Evolutionary conservation across 1,140 invertebrate species (phyloP), one percentile per base, ranked within the genome.

Genomic region (Papilio helenus): DNA sequence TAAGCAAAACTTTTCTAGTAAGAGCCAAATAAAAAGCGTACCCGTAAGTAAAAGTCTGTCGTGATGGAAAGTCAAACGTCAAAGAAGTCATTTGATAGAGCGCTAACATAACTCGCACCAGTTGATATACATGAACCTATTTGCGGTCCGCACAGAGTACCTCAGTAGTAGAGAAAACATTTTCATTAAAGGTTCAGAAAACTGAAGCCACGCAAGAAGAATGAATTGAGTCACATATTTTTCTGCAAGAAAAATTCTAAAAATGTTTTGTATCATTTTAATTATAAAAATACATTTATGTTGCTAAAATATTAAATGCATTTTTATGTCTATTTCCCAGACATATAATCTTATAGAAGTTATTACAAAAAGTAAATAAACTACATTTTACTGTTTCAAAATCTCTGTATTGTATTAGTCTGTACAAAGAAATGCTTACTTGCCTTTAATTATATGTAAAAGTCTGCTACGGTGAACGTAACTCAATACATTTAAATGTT

Each of bases 11-110:
- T 65, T 65, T 65, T 29, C 20, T 14, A 44, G 12, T 29, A 12
- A 18, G 42, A 73, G 42, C n/a, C 42, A 46, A 73, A 73, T 73
- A 73, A 49, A 73, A 46, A 44, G 23, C 61, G 61, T 29, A 29
- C 12, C 58, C 10, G n/a, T 65, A 65, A 65, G 61, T 65, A 46
- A 73, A 73, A 73, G 72, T 73, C 20, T 44, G 42, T 23, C 3
- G 72, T 73, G 39, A 73, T 61, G 44, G 58, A 78, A 46, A 68
- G 61, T 34, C 39, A 68, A 68, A 46, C 61, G 76, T 79, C 77
- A 71, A 79, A 79, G 61, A 68, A 71, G 65, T 79, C 42, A 79
- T 79, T 46, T 42, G 44, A 49, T 79, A 79, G 77, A 79, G 61
- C 44, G 65, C 77, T 49, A 68, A 71, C 61, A 68, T 49, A 65